Percentiles rank a stretch among this genome's conserved stretches.
Conservation (phyloP, 2,888 invertebrate species). For the Cantharis lateralis region DNA sequence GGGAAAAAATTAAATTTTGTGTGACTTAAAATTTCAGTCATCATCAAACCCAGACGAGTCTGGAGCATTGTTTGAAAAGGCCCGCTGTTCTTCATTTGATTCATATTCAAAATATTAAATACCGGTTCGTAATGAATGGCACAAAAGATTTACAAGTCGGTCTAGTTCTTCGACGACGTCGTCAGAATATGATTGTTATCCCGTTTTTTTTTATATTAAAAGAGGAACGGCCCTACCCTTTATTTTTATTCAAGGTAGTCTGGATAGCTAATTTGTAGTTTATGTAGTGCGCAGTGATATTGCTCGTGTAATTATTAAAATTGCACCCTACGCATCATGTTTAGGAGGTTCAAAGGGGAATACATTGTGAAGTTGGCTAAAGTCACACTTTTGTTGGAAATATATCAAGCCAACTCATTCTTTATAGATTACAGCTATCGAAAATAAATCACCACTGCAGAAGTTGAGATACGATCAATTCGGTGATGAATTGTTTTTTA, state of each 20-base stretch:
- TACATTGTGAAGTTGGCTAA: conserved; percentile 4
- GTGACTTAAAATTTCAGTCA: conserved; percentile 14
- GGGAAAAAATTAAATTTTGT: conserved; percentile 26
- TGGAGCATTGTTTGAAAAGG: conserved; percentile 26
- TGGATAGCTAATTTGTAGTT: conserved; percentile 37
- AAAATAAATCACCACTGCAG: conserved; percentile 15
- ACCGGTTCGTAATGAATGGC: conserved; percentile 36
- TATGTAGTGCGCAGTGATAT: conserved; percentile 18
- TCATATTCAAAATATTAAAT: conserved; percentile 38
- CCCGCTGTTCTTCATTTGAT: conserved; percentile 31
- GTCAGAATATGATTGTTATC: conserved; percentile 30
- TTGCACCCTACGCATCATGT: conserved; percentile 5
- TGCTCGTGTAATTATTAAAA: conserved; percentile 19
- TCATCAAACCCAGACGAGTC: conserved; percentile 27
- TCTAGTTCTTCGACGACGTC: conserved; percentile 29
- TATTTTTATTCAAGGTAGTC: conserved; percentile 38
- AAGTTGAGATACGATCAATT: conserved; percentile 12
- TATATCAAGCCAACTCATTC: not conserved
- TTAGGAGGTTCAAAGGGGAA: not conserved
- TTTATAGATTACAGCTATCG: conserved; percentile 4
- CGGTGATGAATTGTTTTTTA: conserved; percentile 11
- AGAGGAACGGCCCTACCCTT: conserved; percentile 32
- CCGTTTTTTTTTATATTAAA: not conserved
- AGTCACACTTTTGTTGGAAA: not conserved
- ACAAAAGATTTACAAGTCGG: conserved; percentile 36